Conservation (phyloP, 1,140 invertebrate species). For the Dreissena polymorpha region DNA sequence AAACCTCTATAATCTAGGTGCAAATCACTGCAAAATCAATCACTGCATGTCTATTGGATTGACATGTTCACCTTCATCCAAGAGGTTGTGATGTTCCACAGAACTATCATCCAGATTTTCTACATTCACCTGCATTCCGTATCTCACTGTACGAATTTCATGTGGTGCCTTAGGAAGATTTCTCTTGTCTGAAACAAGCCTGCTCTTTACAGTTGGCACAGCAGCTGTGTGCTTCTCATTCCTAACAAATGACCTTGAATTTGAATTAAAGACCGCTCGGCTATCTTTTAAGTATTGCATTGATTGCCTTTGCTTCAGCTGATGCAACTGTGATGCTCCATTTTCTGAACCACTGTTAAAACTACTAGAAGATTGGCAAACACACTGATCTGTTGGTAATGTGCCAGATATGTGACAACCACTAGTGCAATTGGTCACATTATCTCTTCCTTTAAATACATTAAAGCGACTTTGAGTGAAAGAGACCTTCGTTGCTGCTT, state of each 20-base stretch:
- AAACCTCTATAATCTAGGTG: too few species aligned
- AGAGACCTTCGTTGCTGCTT: too few species aligned
- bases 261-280: not conserved
- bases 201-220: slow-evolving; percentile 13
- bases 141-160: slow-evolving; percentile 7
- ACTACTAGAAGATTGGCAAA: not conserved
- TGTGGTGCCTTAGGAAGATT: slow-evolving; percentile 34
- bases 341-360: slow-evolving; percentile 12
- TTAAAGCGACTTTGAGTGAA: too few species aligned
- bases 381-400: too few species aligned
- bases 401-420: too few species aligned
- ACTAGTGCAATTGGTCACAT: too few species aligned
- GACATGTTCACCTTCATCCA: too few species aligned
- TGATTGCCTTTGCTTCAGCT: not conserved
- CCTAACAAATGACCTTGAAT: not conserved
- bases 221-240: not conserved
- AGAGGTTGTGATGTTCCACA: too few species aligned
- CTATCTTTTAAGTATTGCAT: not conserved
- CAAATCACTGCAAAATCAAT: too few species aligned
- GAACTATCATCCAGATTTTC: too few species aligned
- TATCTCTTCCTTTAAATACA: too few species aligned
- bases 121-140: slow-evolving; percentile 6
- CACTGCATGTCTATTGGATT: too few species aligned
- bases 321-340: not conserved
- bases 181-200: not conserved